Evolutionary conservation across 2,113 vertebrate genomes (phyloP), one percentile per base, ranked within the genome.

Genomic region (Nothoprocta pentlandii): DNA sequence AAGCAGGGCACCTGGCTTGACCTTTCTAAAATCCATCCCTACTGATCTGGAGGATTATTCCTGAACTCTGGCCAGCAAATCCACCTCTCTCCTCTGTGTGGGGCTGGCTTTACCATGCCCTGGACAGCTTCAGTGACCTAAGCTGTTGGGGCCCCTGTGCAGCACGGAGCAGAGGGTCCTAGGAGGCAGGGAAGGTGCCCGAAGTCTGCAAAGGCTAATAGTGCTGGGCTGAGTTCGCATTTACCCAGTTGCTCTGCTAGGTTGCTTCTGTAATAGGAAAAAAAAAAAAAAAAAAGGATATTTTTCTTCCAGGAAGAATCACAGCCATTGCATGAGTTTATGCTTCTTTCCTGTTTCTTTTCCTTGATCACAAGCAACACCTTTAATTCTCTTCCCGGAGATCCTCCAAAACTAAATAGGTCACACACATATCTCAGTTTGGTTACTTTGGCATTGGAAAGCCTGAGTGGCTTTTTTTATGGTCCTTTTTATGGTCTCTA

Each of bases 11-110:
- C 23, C 44, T 54, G 21, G 46, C 49, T 73, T 70, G 69, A 39
- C 59, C 71, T 68, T 83, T 76, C 13, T 12, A 76, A 92, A 92
- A 17, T 10, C 4, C 15, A 8, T 12, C 79, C 16, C 30, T 49
- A 1, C 16, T 5, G 13, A 76, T 58, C 26, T 6, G 1, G 2
- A 8, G 34, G 63, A 10, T 84, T 80, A 25, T 25, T 82, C 42
- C 63, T 36, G 59, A 73, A 30, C 66, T 81, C 63, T 68, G 56
- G 26, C 39, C 70, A 2, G 22, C 51, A 75, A 68, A 10, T 49
- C 75, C 32, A 64, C 74, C 1, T 4, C 6, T 64, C 12, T 66
- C 16, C 62, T 66, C 41, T 0, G 3, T 0, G 0, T 0, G 3
- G 7, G 64, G 32, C 12, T 62, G 59, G 66, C 6, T 34, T 66